phyloP scores from a whole-genome alignment of 2,113 vertebrate species.

The Phrynocephalus versicolor region DNA sequence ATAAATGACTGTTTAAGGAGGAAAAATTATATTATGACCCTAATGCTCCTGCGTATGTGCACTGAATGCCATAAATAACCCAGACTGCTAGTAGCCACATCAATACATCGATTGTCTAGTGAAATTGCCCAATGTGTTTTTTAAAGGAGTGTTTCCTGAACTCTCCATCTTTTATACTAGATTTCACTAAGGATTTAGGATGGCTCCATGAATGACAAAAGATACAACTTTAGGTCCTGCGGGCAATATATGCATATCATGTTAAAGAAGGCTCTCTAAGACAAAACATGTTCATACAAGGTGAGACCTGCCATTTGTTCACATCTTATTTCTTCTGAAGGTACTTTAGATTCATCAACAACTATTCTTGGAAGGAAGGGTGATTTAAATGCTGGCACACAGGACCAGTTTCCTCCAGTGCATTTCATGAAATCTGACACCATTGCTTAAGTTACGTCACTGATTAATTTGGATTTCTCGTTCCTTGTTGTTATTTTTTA shows the following conservation, averaged over 20 bases:
- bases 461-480: not conserved
- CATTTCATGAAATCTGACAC: not conserved
- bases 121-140: not conserved
- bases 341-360: not conserved
- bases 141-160: not conserved
- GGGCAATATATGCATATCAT: not conserved
- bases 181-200: not conserved
- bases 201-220: not conserved
- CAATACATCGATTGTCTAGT: not conserved
- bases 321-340: not conserved
- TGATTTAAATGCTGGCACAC: not conserved
- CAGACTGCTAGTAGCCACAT: not conserved
- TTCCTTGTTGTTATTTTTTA: not conserved
- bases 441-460: not conserved
- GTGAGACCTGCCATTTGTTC: not conserved
- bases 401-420: not conserved
- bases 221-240: not conserved
- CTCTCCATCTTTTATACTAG: not conserved
- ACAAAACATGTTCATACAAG: not conserved
- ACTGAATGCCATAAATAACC: not conserved
- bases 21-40: not conserved
- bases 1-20: not conserved
- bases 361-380: not conserved
- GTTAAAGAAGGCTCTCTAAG: not conserved
- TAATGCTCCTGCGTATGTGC: not conserved